A percentile compares a stretch with the other conserved stretches of the same genome.
phyloP scores from a whole-genome alignment of 2,888 invertebrate species.

The Meganola albula region DNA sequence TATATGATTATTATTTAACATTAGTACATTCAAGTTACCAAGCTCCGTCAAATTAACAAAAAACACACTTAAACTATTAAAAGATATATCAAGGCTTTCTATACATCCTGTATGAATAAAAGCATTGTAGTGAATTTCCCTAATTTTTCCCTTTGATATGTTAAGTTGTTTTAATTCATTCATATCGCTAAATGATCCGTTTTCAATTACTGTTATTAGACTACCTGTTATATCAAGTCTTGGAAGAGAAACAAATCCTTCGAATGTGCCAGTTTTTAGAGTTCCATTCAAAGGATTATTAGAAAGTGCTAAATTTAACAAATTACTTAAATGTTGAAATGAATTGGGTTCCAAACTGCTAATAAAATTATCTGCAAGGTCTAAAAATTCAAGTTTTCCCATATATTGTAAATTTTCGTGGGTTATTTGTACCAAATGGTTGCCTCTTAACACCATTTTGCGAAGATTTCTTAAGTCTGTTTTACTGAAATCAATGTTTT shows the following conservation, averaged over 20 bases:
- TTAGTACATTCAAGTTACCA: slow-evolving; percentile 30
- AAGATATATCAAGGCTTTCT: slow-evolving; percentile 49
- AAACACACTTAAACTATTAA: slow-evolving; percentile 41
- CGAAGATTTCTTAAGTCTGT: slow-evolving; percentile 38
- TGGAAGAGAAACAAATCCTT: slow-evolving; percentile 44
- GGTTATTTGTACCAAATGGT: slow-evolving; percentile 39
- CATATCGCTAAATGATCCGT: slow-evolving; percentile 52
- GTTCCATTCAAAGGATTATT: slow-evolving; percentile 44
- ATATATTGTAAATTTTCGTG: slow-evolving; percentile 36
- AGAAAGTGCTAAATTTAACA: slow-evolving; percentile 45
- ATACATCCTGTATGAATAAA: slow-evolving; percentile 42
- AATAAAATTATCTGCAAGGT: slow-evolving; percentile 52
- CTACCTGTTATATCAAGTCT: slow-evolving; percentile 47
- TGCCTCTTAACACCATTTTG: slow-evolving; percentile 38
- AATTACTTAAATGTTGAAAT: slow-evolving; percentile 36
- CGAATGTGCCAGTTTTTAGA: slow-evolving; percentile 42
- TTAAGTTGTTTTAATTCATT: slow-evolving; percentile 41
- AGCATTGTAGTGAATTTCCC: slow-evolving; percentile 41
- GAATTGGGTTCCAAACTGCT: slow-evolving; percentile 36
- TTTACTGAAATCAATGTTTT: slow-evolving; percentile 41
- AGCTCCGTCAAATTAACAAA: slow-evolving; percentile 44
- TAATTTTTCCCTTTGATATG: slow-evolving; percentile 43
- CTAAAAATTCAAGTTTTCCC: slow-evolving; percentile 38
- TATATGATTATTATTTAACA: slow-evolving; percentile 46
- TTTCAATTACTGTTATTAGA: slow-evolving; percentile 37